phyloP scores from a whole-genome alignment of 2,797 vertebrate species.

The Numenius phaeopus region DNA sequence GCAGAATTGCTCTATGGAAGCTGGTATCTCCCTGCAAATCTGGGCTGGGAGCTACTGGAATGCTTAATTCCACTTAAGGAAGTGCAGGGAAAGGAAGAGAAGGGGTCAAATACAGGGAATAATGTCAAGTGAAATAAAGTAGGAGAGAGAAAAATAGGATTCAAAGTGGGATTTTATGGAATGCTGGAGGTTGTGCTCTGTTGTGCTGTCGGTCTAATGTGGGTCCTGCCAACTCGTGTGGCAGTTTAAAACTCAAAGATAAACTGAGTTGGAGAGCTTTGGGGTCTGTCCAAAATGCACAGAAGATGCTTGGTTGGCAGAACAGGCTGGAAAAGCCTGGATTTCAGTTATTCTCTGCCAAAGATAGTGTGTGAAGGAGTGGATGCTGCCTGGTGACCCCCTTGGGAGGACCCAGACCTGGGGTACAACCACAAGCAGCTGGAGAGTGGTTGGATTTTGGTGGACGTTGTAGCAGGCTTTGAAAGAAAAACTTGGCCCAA shows the following conservation, averaged over 20 bases:
- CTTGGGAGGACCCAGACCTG: not conserved
- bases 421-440: not conserved
- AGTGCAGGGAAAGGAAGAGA: not conserved
- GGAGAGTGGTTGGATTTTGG: not conserved
- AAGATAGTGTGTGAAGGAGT: rapidly evolving
- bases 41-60: not conserved
- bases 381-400: not conserved
- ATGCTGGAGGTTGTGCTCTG: not conserved
- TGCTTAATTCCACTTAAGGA: not conserved
- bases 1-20: not conserved
- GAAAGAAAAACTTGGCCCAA: not conserved
- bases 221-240: not conserved
- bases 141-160: not conserved
- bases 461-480: not conserved
- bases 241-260: not conserved
- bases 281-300: not conserved
- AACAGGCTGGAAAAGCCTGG: not conserved
- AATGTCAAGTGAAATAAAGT: not conserved
- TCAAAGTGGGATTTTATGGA: not conserved
- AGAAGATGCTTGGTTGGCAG: not conserved
- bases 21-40: not conserved
- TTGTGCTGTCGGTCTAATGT: not conserved
- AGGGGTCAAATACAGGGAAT: not conserved
- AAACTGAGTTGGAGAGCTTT: not conserved
- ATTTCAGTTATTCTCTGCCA: not conserved